Conservation (phyloP, 2,888 invertebrate genomes). For the Papilio protenor region DNA sequence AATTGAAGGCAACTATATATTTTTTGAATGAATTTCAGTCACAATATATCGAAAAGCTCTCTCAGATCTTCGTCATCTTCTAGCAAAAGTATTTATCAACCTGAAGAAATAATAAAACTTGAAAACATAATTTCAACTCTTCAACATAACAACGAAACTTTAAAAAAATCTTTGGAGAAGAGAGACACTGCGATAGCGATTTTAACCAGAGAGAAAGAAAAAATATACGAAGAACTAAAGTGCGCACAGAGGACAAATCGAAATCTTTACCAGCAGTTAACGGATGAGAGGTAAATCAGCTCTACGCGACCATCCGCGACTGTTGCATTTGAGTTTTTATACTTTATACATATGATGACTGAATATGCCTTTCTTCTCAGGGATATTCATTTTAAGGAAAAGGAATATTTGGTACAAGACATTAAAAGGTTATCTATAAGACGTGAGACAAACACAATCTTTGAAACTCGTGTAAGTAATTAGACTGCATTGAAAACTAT, state of each 20-base stretch:
- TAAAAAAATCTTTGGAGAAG: constrained; percentile 74
- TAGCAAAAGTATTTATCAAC: constrained; percentile 50
- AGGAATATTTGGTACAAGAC: constrained; percentile 80
- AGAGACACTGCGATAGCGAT: constrained; percentile 78
- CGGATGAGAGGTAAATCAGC: constrained; percentile 73
- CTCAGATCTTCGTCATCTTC: constrained; percentile 56
- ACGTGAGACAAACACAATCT: constrained; percentile 66
- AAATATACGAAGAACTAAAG: constrained; percentile 75
- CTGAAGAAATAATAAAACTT: constrained; percentile 61
- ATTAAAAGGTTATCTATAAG: constrained; percentile 54
- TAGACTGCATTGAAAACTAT: not conserved
- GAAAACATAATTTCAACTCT: constrained; percentile 72
- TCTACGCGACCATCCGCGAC: not conserved
- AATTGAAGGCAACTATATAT: constrained; percentile 42
- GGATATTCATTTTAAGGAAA: constrained; percentile 81
- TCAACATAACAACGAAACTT: constrained; percentile 68
- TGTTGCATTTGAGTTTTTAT: not conserved
- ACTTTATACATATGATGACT: not conserved
- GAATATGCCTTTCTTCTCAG: constrained; percentile 45
- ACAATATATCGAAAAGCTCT: constrained; percentile 59
- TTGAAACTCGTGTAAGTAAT: constrained; percentile 51
- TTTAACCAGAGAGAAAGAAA: constrained; percentile 80
- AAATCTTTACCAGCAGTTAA: constrained; percentile 79
- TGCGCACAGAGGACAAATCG: constrained; percentile 75
- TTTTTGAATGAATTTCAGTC: constrained; percentile 60